Evolutionary conservation across 2,797 vertebrate species (phyloP), one percentile per base, ranked within the genome.

Genomic region (Gymnothorax javanicus): DNA sequence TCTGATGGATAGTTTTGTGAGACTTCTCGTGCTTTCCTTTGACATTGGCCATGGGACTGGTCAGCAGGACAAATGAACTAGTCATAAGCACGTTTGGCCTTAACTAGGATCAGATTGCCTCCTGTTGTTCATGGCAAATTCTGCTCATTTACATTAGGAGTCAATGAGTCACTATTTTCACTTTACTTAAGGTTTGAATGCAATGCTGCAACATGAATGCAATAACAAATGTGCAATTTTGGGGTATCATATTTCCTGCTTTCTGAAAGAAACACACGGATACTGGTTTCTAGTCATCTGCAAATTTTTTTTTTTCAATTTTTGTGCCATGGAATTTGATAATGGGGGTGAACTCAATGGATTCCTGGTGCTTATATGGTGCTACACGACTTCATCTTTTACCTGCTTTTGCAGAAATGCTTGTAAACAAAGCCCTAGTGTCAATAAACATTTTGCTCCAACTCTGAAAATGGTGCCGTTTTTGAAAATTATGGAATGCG

Each of bases 361-460:
- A 86, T 54, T 50, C 85, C 85, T 77, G 64, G 56, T 92, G 89
- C 93, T 92, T 89, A 92, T 92, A 89, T 93, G 95, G 95, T 96
- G 95, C 95, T 96, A 94, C 93, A 71, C 87, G 84, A 90, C 90
- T 93, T 93, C 94, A 95, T 95, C 88, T 95, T 95, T 95, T 95
- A 95, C 93, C 87, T 90, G 93, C 89, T 85, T 88, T 93, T 93
- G 91, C 93, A 93, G 92, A 93, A 75, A 86, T 77, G 81, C 79
- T 62, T 91, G 90, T 92, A 91, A 91, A 89, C 84, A 87, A 89
- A 91, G 62, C 85, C 33, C 59, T 88, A 93, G 89, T 92, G 86
- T 90, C 85, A 96, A 96, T 96, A 96, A 96, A 95, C 91, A 89
- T 84, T 92, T 92, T 93, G 50, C 52, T 77, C 73, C 50, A 20